These are phyloP conservation scores for Isoperla grammatica DNA, from an alignment of 2,888 invertebrate species.

Conservation along the genomic window DNA sequence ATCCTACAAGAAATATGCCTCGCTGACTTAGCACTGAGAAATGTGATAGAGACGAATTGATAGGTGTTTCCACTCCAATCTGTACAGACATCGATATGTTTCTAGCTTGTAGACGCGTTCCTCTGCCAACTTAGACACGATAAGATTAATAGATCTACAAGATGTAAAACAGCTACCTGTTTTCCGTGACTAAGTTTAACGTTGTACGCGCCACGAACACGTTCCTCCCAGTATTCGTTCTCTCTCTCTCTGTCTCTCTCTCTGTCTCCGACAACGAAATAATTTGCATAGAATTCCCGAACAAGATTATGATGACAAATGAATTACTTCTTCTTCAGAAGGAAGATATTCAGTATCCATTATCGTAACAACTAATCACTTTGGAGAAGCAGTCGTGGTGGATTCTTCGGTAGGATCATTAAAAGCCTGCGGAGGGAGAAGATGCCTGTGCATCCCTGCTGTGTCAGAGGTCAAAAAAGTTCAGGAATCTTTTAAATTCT, in stretches of 20 bases:
- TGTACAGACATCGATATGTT: constrained; percentile 19
- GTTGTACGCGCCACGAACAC: background rate
- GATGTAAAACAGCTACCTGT: constrained; percentile 25
- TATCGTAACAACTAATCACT: background rate
- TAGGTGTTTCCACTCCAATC: constrained; percentile 17
- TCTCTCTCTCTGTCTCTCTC: background rate
- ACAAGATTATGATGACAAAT: constrained; percentile 1
- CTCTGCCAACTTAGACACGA: background rate
- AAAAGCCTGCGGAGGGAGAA: background rate
- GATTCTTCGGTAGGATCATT: background rate
- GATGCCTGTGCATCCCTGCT: background rate
- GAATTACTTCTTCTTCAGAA: background rate
- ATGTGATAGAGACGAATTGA: constrained; percentile 16
- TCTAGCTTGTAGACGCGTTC: background rate
- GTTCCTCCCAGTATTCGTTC: background rate
- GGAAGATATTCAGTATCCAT: background rate
- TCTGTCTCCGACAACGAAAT: background rate
- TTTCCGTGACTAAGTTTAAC: constrained; percentile 8
- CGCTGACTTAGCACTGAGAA: background rate
- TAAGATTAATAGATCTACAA: constrained; percentile 19
- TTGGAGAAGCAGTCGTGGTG: background rate
- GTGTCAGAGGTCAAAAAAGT: constrained; percentile 2
- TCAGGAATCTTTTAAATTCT: background rate
- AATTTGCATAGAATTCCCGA: constrained; percentile 4
- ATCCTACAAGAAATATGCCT: background rate